Conservation (phyloP, 2,113 vertebrate species). For the Echinops telfairi region DNA sequence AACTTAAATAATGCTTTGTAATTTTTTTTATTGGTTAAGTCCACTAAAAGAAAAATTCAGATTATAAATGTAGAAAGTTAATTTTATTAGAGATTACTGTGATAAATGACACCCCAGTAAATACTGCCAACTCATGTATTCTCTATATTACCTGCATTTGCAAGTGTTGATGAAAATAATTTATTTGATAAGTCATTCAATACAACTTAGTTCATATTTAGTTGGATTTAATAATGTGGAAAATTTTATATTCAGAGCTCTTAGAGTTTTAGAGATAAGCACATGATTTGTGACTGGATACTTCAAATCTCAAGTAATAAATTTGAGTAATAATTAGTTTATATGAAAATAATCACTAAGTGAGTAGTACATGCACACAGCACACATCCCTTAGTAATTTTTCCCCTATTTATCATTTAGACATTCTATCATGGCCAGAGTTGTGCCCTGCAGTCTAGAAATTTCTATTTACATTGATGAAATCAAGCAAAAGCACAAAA, state of each 20-base stretch:
- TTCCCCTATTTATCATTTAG: conserved; percentile 56
- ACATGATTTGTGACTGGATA: conserved; percentile 47
- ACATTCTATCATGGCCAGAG: conserved; percentile 14
- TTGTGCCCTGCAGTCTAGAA: not conserved
- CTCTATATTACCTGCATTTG: not conserved
- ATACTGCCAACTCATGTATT: conserved; percentile 33
- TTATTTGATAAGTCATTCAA: conserved; percentile 9
- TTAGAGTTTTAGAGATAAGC: conserved; percentile 5
- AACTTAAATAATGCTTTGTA: not conserved
- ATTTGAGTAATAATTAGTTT: conserved; percentile 59
- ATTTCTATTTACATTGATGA: conserved; percentile 55
- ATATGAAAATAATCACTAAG: conserved; percentile 52
- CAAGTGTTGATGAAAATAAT: conserved; percentile 54
- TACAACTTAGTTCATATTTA: conserved; percentile 34
- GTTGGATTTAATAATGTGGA: not conserved
- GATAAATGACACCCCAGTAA: not conserved
- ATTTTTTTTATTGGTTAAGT: conserved; percentile 32
- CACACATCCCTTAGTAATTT: conserved; percentile 10
- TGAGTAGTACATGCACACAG: not conserved
- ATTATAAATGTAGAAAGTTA: conserved; percentile 50
- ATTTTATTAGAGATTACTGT: conserved; percentile 43
- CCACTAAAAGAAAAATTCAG: not conserved
- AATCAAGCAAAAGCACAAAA: not conserved
- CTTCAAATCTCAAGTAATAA: conserved; percentile 56
- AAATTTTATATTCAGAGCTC: conserved; percentile 4